Conservation (phyloP, 2,888 invertebrate species). For the Orthosia gracilis region DNA sequence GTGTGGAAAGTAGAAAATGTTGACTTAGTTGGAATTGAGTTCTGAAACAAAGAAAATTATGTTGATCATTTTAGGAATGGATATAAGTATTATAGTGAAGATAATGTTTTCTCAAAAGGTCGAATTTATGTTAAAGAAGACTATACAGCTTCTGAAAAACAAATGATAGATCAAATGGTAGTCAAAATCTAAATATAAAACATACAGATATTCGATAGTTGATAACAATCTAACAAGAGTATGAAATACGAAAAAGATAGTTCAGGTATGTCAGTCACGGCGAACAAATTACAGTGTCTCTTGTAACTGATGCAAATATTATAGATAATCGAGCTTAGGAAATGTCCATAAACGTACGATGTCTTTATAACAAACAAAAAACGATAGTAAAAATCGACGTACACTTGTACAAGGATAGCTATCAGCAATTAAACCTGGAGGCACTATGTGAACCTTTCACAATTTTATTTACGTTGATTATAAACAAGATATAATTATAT, state of each 20-base stretch:
- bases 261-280: neutral
- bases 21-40: slow-evolving; percentile 53
- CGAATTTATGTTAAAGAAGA: neutral
- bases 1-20: slow-evolving; percentile 58
- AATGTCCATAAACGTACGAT: slow-evolving; percentile 16
- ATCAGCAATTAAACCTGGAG: slow-evolving; percentile 56
- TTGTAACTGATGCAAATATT: neutral
- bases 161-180: neutral
- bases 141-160: neutral
- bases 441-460: slow-evolving; percentile 59
- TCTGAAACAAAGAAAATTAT: slow-evolving; percentile 70
- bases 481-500: slow-evolving; percentile 62
- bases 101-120: neutral
- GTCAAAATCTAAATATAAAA: neutral
- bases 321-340: slow-evolving; percentile 14
- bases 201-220: neutral
- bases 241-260: neutral
- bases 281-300: neutral
- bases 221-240: neutral
- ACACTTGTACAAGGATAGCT: slow-evolving; percentile 40
- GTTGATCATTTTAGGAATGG: slow-evolving; percentile 4
- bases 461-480: slow-evolving; percentile 64
- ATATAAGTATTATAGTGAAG: neutral
- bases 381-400: slow-evolving; percentile 43
- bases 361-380: slow-evolving; percentile 19